Evolutionary conservation across 2,113 vertebrate species (phyloP).

Genomic region (Puffinus mauretanicus): DNA sequence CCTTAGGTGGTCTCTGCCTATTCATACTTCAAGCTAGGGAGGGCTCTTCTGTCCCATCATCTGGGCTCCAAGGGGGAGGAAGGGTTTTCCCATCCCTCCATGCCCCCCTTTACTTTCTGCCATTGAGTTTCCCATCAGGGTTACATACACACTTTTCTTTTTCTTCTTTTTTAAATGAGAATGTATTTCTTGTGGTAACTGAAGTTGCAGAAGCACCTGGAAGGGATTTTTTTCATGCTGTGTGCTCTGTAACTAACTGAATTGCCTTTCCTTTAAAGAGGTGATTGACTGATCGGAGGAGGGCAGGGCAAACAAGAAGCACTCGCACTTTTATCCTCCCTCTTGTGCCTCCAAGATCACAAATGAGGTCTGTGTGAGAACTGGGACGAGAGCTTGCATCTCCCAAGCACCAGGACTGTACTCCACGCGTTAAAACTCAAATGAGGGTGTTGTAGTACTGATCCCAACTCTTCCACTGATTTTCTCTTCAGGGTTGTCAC

Average conservation of each 20-base stretch:
- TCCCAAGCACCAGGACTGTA: background rate
- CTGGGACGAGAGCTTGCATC: background rate
- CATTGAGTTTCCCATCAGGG: background rate
- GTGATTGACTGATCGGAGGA: background rate
- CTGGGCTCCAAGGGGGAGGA: background rate
- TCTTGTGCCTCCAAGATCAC: background rate
- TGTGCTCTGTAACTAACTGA: background rate
- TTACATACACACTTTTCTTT: background rate
- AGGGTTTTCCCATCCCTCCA: background rate
- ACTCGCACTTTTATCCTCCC: fast-evolving
- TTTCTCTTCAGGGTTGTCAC: background rate
- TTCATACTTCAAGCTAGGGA: background rate
- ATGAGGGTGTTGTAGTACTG: background rate
- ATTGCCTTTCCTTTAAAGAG: background rate
- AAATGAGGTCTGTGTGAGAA: background rate
- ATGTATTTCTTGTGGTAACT: background rate
- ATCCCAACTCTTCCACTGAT: background rate
- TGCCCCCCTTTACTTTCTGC: background rate
- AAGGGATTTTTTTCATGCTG: background rate
- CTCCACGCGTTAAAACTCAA: background rate
- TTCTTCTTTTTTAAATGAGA: background rate
- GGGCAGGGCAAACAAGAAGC: background rate
- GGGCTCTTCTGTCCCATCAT: background rate
- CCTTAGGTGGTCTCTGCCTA: background rate
- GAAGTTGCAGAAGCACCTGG: background rate